Evolutionary conservation across 2,888 invertebrate species (phyloP).

Genomic region (Glyphotaelius pellucidus): DNA sequence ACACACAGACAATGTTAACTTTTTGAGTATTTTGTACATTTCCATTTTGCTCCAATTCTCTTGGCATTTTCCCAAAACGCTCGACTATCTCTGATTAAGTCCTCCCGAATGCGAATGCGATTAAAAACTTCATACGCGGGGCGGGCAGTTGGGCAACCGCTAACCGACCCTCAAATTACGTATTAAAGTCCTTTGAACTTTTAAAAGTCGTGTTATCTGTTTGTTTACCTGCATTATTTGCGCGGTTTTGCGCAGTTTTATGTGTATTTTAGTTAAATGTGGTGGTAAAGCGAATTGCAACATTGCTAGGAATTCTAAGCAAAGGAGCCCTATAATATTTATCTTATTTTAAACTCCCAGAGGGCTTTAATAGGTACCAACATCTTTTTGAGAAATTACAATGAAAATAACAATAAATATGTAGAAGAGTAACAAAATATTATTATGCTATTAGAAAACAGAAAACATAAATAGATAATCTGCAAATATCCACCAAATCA

Average conservation of each 20-base stretch:
- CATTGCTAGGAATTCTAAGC: neutral
- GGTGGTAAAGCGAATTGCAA: neutral
- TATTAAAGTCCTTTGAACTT: neutral
- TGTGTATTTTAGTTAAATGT: neutral
- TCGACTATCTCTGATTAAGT: slow-evolving; percentile 8
- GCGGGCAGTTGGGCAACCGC: neutral
- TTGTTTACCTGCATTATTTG: neutral
- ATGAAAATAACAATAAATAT: too few relatives aligned
- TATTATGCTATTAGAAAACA: too few relatives aligned
- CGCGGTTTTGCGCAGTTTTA: neutral
- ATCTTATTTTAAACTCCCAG: too few relatives aligned
- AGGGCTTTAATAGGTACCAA: too few relatives aligned
- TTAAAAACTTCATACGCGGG: neutral
- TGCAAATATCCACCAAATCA: too few relatives aligned
- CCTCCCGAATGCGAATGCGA: slow-evolving; percentile 10
- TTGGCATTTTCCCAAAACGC: slow-evolving; percentile 34
- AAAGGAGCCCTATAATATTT: neutral
- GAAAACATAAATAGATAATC: too few relatives aligned
- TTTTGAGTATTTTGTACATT: slow-evolving; percentile 30
- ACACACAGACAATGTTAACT: slow-evolving; percentile 10
- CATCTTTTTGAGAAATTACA: too few relatives aligned
- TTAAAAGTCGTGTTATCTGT: neutral
- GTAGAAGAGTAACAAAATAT: too few relatives aligned
- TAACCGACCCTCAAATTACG: neutral
- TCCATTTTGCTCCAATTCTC: slow-evolving; percentile 22